These are phyloP conservation scores for Megaptera novaeangliae DNA, from an alignment of 2,113 vertebrate genomes.

Conservation along the genomic window DNA sequence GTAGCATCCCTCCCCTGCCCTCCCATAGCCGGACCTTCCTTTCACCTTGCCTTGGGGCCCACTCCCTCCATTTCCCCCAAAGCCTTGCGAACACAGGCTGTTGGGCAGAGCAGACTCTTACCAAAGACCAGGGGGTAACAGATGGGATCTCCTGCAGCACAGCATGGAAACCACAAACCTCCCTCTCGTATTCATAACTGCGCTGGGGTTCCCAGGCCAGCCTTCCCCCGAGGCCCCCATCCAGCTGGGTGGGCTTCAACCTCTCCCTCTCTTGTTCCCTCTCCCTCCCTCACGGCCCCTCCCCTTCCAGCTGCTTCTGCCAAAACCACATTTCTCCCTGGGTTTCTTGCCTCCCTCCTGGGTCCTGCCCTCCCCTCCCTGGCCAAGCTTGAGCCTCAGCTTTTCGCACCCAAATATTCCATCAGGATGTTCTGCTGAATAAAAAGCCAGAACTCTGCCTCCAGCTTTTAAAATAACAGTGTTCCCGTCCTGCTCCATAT, in stretches of 20 bases:
- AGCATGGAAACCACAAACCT: not conserved
- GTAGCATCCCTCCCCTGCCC: not conserved
- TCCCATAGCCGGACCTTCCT: not conserved
- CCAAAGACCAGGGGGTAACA: too few species aligned
- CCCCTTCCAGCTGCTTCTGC: not conserved
- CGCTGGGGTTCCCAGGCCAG: not conserved
- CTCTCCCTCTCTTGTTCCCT: too few species aligned
- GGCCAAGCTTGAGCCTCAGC: not conserved
- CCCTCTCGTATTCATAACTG: rapidly evolving
- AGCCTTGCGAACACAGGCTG: not conserved
- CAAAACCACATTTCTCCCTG: not conserved
- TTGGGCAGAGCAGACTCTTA: not conserved
- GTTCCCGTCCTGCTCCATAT: not conserved
- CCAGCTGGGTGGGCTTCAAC: not conserved
- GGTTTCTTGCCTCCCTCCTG: not conserved
- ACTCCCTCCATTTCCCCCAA: not conserved
- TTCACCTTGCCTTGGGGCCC: not conserved
- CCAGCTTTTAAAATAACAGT: not conserved
- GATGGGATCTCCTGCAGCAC: not conserved
- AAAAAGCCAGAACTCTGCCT: not conserved
- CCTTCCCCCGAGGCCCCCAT: rapidly evolving
- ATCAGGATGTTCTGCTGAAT: not conserved
- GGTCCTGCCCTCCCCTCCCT: not conserved
- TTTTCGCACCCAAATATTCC: not conserved
- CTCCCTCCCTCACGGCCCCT: rapidly evolving